phyloP scores from a whole-genome alignment of 2,113 vertebrate genomes.

The Elachura formosa region DNA sequence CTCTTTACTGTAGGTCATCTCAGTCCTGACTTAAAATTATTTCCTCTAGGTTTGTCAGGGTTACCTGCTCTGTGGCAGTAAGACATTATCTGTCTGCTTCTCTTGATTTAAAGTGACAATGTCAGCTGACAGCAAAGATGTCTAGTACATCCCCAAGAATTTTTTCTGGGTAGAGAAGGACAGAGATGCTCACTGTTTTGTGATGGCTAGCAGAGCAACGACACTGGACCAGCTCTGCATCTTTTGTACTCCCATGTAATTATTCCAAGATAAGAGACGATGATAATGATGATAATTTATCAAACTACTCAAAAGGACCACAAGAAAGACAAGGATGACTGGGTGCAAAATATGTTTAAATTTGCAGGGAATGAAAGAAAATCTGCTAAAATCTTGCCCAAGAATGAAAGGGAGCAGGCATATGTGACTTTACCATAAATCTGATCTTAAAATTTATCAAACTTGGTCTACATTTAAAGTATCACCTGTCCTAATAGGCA shows the following conservation, averaged over 20 bases:
- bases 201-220: accelerated
- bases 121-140: background rate
- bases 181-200: background rate
- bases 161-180: background rate
- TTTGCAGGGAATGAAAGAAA: background rate
- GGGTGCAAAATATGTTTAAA: background rate
- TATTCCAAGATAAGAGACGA: background rate
- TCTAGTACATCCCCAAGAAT: accelerated
- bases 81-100: background rate
- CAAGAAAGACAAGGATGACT: background rate
- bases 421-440: background rate
- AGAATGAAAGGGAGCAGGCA: background rate
- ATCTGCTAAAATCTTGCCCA: background rate
- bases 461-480: background rate
- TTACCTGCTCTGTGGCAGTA: background rate
- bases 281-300: background rate
- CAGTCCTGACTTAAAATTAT: background rate
- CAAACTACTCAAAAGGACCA: background rate
- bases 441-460: accelerated
- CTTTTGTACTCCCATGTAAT: background rate
- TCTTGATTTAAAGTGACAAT: background rate
- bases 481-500: background rate
- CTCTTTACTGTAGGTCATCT: background rate
- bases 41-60: background rate
- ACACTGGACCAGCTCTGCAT: background rate